phyloP scores from a whole-genome alignment of 2,113 vertebrate genomes.

The Alethe castanea region DNA sequence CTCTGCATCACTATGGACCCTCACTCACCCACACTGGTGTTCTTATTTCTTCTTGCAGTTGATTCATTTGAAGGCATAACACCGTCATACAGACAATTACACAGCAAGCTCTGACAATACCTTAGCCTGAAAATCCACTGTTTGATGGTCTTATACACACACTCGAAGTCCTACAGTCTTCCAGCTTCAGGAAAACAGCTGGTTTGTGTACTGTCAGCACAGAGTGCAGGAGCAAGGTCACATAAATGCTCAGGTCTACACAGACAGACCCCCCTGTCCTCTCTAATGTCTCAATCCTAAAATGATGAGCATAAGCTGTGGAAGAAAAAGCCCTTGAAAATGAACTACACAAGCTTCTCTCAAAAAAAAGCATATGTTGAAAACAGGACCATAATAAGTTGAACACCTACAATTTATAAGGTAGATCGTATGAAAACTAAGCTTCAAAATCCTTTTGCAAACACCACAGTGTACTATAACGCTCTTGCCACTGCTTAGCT shows the following conservation, averaged over 20 bases:
- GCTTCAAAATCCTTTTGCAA: not conserved
- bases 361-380: not conserved
- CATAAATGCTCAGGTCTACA: not conserved
- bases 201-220: not conserved
- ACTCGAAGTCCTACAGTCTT: not conserved
- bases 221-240: not conserved
- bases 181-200: not conserved
- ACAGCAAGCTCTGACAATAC: not conserved
- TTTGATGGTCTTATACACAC: not conserved
- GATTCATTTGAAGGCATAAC: not conserved
- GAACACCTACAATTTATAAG: not conserved
- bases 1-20: not conserved
- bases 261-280: not conserved
- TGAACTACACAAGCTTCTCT: not conserved
- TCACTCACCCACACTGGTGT: not conserved
- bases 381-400: not conserved
- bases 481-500: not conserved
- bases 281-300: not conserved
- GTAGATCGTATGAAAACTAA: not conserved
- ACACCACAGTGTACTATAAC: not conserved
- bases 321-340: not conserved
- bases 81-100: not conserved
- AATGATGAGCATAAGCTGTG: not conserved
- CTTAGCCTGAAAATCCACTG: not conserved
- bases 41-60: not conserved